A percentile compares a stretch with the other conserved stretches of the same genome.
phyloP scores from a whole-genome alignment of 2,113 vertebrate species.

The Erpornis zantholeuca region DNA sequence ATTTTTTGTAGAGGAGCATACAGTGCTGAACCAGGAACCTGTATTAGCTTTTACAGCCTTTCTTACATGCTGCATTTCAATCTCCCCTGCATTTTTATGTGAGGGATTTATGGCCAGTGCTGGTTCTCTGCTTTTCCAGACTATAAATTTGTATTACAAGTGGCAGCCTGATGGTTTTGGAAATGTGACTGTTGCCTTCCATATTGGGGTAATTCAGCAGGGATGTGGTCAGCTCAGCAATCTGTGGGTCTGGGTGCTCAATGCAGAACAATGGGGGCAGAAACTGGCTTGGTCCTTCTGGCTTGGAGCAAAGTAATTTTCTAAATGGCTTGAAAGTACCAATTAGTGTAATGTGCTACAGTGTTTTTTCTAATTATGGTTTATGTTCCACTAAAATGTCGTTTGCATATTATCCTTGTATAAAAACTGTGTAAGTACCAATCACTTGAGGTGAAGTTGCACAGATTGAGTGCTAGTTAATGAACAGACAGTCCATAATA shows the following conservation, averaged over 20 bases:
- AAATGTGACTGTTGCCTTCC: not conserved
- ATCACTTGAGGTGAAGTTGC: not conserved
- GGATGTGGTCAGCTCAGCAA: fast-evolving
- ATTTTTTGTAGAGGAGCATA: not conserved
- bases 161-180: not conserved
- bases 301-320: not conserved
- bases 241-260: not conserved
- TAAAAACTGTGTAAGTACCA: not conserved
- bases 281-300: not conserved
- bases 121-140: not conserved
- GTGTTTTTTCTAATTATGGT: not conserved
- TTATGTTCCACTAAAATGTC: not conserved
- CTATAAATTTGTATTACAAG: not conserved
- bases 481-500: not conserved
- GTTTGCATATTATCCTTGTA: not conserved
- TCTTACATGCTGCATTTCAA: not conserved
- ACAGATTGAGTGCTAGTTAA: not conserved
- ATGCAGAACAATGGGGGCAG: not conserved
- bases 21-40: not conserved
- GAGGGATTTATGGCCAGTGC: not conserved
- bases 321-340: not conserved
- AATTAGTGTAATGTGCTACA: not conserved
- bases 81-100: not conserved
- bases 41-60: not conserved
- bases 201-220: not conserved